Conservation (phyloP, 1,140 invertebrate species). For the Hirudo medicinalis region DNA sequence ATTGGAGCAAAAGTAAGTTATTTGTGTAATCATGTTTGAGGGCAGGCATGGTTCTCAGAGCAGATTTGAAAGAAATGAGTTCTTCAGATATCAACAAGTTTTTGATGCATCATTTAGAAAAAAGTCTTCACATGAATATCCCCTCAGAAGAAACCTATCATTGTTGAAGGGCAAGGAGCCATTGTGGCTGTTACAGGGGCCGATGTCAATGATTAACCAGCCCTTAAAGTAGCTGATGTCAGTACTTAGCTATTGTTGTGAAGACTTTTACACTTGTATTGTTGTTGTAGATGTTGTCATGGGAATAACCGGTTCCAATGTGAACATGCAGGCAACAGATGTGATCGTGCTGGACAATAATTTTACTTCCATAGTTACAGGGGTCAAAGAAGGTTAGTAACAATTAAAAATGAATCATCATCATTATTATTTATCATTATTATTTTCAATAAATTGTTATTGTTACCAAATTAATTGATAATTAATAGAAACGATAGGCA, state of each 20-base stretch:
- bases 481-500: no score
- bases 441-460: no score
- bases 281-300: not conserved
- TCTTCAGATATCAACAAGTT: conserved; percentile 79
- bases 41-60: conserved; percentile 85
- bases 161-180: conserved; percentile 60
- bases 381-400: conserved; percentile 1
- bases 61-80: conserved; percentile 72
- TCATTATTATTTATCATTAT: no score
- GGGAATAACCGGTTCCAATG: not conserved
- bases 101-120: conserved; percentile 78
- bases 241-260: not conserved
- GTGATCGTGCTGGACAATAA: not conserved
- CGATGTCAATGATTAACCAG: conserved; percentile 2
- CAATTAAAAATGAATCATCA: not conserved
- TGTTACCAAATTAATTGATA: no score
- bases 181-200: not conserved
- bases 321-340: not conserved
- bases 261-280: not conserved
- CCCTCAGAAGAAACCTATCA: conserved; percentile 93
- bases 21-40: conserved; percentile 50
- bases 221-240: not conserved
- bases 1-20: not conserved
- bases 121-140: conserved; percentile 95
- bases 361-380: not conserved